These are phyloP conservation scores for Pollimyrus isidori DNA, from an alignment of 2,113 vertebrate genomes.

Conservation along the genomic window DNA sequence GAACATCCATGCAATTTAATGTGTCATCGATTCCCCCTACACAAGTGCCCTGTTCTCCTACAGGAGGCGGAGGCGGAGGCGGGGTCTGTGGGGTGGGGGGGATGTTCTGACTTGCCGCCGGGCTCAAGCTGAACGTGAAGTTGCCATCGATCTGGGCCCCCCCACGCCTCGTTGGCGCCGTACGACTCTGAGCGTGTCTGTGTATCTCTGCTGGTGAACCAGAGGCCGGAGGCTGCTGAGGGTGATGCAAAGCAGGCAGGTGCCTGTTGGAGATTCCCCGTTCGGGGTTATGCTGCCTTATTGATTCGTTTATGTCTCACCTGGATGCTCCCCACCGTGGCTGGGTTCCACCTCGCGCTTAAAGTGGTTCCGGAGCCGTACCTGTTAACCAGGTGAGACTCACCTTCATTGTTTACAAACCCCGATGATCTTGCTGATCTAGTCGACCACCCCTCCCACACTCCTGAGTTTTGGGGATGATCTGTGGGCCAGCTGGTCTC, in stretches of 20 bases:
- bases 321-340: not conserved
- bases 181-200: not conserved
- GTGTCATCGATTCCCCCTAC: not conserved
- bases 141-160: not conserved
- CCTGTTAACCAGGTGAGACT: not conserved
- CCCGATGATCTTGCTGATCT: not conserved
- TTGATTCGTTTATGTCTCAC: not conserved
- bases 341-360: not conserved
- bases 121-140: not conserved
- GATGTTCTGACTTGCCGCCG: not conserved
- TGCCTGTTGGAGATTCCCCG: not conserved
- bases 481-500: not conserved
- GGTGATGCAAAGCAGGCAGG: not conserved
- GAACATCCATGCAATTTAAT: constrained; percentile 9
- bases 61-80: not conserved
- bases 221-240: no score
- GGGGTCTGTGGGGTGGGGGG: not conserved
- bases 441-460: not conserved
- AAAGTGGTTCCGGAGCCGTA: not conserved
- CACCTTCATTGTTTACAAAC: not conserved
- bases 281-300: not conserved
- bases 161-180: not conserved
- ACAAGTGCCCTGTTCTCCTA: not conserved
- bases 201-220: not conserved
- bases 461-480: not conserved